Evolutionary conservation across 1,140 invertebrate genomes (phyloP).

Genomic region (Zaprionus gabonicus): DNA sequence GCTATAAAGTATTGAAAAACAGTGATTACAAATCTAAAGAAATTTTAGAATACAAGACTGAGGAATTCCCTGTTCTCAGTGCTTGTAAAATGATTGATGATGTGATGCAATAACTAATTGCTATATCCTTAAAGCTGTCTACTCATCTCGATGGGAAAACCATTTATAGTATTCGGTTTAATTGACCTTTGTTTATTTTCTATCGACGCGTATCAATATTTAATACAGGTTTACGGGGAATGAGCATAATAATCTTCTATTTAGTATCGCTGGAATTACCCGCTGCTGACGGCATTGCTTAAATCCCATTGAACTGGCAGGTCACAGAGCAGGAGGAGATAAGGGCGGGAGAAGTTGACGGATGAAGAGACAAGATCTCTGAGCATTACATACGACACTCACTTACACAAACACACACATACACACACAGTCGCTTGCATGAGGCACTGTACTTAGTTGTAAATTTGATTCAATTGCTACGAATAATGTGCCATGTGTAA

Average conservation of each 20-base stretch:
- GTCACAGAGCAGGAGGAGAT: neutral
- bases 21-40: neutral
- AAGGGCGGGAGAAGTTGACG: neutral
- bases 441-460: slow-evolving; percentile 25
- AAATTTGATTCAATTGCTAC: slow-evolving; percentile 44
- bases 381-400: neutral
- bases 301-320: neutral
- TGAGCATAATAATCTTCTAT: slow-evolving; percentile 9
- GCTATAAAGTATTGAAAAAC: neutral
- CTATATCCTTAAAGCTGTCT: neutral
- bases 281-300: slow-evolving; percentile 1
- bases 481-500: neutral
- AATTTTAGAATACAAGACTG: neutral
- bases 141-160: neutral
- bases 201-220: neutral
- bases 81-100: neutral
- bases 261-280: slow-evolving; percentile 1
- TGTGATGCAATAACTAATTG: neutral
- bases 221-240: neutral
- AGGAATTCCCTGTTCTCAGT: neutral
- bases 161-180: neutral
- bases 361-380: neutral
- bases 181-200: neutral
- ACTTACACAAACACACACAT: neutral
- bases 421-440: neutral